Conservation (phyloP, 2,113 vertebrate species). For the Pelmatolapia mariae region DNA sequence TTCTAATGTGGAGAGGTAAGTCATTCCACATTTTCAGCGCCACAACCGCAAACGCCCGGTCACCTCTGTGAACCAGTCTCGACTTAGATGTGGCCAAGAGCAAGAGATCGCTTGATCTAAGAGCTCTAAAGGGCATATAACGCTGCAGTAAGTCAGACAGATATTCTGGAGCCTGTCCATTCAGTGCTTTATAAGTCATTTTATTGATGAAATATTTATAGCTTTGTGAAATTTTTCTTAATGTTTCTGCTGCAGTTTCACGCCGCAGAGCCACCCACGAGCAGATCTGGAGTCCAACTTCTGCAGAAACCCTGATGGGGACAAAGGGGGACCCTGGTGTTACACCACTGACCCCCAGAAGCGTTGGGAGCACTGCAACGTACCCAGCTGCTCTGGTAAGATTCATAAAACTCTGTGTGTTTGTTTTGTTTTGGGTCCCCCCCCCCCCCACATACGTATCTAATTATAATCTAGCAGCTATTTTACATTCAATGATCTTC, state of each 20-base stretch:
- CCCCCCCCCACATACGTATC: rapidly evolving
- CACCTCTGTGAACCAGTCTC: neutral
- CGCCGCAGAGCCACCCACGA: conserved; percentile 31
- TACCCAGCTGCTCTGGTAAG: conserved; percentile 67
- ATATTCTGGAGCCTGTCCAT: neutral
- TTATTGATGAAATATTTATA: neutral
- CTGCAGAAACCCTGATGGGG: conserved; percentile 76
- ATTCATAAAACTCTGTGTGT: neutral
- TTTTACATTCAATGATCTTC: neutral
- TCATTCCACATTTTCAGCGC: neutral
- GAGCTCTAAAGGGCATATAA: neutral
- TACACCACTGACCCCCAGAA: conserved; percentile 65
- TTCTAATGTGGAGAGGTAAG: neutral
- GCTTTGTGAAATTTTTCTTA: neutral
- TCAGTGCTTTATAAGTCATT: neutral
- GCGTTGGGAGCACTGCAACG: conserved; percentile 71
- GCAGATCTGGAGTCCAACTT: conserved; percentile 73
- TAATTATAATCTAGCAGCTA: neutral
- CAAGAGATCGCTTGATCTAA: neutral
- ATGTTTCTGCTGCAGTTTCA: conserved; percentile 43
- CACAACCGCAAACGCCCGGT: neutral
- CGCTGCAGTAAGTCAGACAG: neutral
- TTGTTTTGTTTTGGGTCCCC: neutral
- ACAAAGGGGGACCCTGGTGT: conserved; percentile 71
- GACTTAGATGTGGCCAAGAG: neutral